Evolutionary conservation across 2,113 vertebrate species (phyloP).

Genomic region (Coregonus clupeaformis): DNA sequence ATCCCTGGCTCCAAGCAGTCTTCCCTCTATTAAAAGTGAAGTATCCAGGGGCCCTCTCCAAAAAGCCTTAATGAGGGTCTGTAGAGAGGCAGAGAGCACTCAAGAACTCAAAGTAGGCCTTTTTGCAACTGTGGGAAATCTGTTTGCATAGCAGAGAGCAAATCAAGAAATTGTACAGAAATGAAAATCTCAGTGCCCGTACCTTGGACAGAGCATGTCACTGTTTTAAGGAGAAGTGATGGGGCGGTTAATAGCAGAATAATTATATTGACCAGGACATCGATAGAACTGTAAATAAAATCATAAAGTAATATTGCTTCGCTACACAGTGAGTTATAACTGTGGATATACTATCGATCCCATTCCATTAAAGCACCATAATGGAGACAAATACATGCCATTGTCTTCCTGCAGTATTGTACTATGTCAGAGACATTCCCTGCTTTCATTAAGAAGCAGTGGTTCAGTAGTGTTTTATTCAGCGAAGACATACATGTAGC

Average conservation of each 20-base stretch:
- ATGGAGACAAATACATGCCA: constrained; percentile 45
- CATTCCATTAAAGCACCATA: constrained; percentile 13
- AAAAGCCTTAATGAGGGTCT: constrained; percentile 65
- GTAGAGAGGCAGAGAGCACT: constrained; percentile 64
- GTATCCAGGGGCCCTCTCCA: constrained; percentile 47
- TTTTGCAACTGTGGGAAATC: constrained; percentile 64
- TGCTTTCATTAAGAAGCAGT: not conserved
- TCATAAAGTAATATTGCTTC: constrained; percentile 63
- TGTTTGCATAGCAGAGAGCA: constrained; percentile 33
- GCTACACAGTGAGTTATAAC: constrained; percentile 40
- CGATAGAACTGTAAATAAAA: constrained; percentile 43
- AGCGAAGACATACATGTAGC: no score
- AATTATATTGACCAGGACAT: constrained; percentile 44
- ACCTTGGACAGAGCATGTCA: not conserved
- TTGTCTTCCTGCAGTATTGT: not conserved
- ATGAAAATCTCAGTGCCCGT: not conserved
- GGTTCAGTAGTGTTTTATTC: no score
- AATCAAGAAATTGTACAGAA: constrained; percentile 1
- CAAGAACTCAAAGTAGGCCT: constrained; percentile 45
- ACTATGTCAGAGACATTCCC: not conserved
- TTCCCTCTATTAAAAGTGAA: constrained; percentile 34
- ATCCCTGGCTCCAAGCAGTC: not conserved
- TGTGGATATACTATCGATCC: constrained; percentile 63
- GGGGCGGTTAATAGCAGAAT: constrained; percentile 53
- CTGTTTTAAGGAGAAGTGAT: constrained; percentile 26